Base-by-base conservation (phyloP, 30 jellyfish, hydroid and myxozoan genomes). In the Mastigias papua region DNA sequence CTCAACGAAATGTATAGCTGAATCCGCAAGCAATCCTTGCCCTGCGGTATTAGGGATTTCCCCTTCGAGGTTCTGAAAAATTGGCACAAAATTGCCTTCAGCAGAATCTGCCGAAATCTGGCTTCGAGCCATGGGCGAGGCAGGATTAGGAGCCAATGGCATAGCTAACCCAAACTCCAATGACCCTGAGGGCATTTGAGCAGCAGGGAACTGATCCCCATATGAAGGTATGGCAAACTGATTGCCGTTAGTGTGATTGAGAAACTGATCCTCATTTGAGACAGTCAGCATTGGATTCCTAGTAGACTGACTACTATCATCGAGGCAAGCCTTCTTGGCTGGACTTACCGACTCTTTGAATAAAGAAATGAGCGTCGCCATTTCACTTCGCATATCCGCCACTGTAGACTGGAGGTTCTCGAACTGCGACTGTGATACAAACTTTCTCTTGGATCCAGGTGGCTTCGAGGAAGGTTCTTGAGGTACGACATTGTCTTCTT, bases 171-270 rank as follows among this genome's bases (percentile, higher is more conserved):
- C 32, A n/a, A n/a, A n/a, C 82, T 1, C 21, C 6, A 7, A 23
- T 20, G 65, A 70, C 28, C 64, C 82, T 16, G 82, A 25, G 21
- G 73, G 73, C n/a, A 28, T 21, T 26, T 28, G 4, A 26, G 26
- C 11, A 70, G 82, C 16, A 34, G 82, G 34, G 82, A 70, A 34
- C 82, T 70, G 82, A 70, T 70, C 82, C 34, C 82, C 63, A 25
- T 6, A 46, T 46, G 82, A 25, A 70, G 64, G 65, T 15, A 70
- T 32, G 54, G 82, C 82, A 70, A 70, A 70, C 82, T 70, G 65
- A 70, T 70, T 70, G 82, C 65, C 27, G 16, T 28, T 26, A 16
- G 82, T 37, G 19, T 70, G 82, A 1, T 10, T 33, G 65, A 34
- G 63, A 70, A 70, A 70, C 77, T 65, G 77, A 70, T 70, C 34